Conservation (phyloP, 1,140 invertebrate genomes). For the Drosophila littoralis region DNA sequence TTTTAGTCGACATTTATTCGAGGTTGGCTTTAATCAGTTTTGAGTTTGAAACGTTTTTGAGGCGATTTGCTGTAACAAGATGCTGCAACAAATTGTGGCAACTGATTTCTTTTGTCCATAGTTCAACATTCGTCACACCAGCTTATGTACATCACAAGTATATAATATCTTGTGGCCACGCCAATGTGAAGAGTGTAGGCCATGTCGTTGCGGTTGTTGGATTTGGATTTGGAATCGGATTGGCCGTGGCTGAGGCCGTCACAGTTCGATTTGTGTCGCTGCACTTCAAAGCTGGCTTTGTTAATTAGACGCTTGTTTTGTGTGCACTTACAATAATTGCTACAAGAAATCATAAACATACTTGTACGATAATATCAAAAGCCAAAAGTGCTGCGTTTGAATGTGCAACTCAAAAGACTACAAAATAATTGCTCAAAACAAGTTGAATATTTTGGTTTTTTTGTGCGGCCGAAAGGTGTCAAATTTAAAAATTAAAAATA, state of each 20-base stretch:
- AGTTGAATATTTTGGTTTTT: background rate
- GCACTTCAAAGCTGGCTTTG: conserved; percentile 70
- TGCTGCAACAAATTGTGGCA: no score
- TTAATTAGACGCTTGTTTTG: conserved; percentile 71
- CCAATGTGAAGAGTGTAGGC: conserved; percentile 13
- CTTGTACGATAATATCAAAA: conserved; percentile 35
- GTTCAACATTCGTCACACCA: background rate
- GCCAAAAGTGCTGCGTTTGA: conserved; percentile 49
- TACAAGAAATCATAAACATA: conserved; percentile 55
- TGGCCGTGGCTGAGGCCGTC: conserved; percentile 12
- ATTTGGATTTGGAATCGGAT: conserved; percentile 27
- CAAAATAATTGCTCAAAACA: conserved; percentile 21
- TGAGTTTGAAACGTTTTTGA: no score
- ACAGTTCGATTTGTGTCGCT: conserved; percentile 41
- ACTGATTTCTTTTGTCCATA: background rate
- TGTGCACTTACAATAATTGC: conserved; percentile 76
- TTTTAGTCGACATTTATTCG: no score
- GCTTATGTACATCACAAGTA: background rate
- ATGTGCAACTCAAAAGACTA: conserved; percentile 33
- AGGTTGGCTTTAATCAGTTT: no score
- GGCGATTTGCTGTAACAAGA: no score
- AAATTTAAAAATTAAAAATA: conserved; percentile 4
- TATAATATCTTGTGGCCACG: background rate
- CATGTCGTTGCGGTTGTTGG: conserved; percentile 39
- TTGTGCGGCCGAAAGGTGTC: conserved; percentile 28